Percentiles rank a stretch among this genome's conserved stretches.
Evolutionary conservation across 2,888 invertebrate species (phyloP).

Genomic region (Parasteatoda lunata): DNA sequence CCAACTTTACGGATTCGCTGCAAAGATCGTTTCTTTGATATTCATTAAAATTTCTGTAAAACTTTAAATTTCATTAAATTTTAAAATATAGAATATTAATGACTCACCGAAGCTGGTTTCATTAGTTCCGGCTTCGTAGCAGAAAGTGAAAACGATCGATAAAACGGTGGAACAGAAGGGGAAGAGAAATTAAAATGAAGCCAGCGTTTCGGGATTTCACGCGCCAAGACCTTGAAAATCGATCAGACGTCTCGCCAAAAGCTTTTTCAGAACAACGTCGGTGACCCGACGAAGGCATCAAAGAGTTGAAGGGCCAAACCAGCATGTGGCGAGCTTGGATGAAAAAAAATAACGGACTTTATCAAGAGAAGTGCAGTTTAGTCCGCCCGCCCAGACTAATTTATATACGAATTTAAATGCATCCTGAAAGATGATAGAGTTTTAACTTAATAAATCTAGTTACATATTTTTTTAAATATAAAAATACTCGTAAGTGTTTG

Average conservation of each 20-base stretch:
- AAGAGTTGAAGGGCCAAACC: slow-evolving; percentile 40
- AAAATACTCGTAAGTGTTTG: too few relatives aligned
- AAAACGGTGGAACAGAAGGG: slow-evolving; percentile 10
- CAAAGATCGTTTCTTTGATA: too few relatives aligned
- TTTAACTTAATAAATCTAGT: background rate
- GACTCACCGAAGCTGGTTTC: slow-evolving; percentile 39
- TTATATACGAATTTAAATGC: background rate
- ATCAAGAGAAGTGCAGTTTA: background rate
- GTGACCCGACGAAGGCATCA: slow-evolving; percentile 41
- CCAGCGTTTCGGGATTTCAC: slow-evolving; percentile 28
- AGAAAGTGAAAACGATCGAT: slow-evolving; percentile 65
- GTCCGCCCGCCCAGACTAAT: background rate
- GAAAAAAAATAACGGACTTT: background rate
- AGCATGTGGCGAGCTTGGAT: background rate
- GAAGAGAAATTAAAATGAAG: slow-evolving; percentile 44
- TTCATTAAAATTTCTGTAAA: too few relatives aligned
- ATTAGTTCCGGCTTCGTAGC: slow-evolving; percentile 42
- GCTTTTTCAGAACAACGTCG: background rate
- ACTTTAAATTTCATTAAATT: too few relatives aligned
- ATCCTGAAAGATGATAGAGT: background rate
- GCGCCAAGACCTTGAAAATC: slow-evolving; percentile 67
- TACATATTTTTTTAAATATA: too few relatives aligned
- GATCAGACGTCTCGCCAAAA: slow-evolving; percentile 61
- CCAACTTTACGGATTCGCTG: too few relatives aligned
- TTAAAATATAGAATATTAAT: slow-evolving; percentile 12